Percentiles rank a stretch among this genome's conserved stretches.
phyloP scores from a whole-genome alignment of 1,140 invertebrate genomes.

The Dinoponera quadriceps region DNA sequence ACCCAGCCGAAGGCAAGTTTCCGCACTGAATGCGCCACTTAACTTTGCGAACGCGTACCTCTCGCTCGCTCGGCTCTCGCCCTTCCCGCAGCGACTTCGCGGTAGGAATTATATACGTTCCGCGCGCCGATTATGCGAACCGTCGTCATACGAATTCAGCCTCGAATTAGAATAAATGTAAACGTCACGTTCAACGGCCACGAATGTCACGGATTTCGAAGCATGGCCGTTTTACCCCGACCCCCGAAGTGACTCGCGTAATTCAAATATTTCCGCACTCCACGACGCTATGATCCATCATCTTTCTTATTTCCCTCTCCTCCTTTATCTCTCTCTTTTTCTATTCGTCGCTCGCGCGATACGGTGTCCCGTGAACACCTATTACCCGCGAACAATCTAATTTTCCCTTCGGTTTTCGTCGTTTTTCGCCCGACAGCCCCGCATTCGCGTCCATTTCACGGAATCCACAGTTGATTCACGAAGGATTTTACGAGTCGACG shows the following conservation, averaged over 20 bases:
- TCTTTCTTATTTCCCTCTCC: too few relatives aligned
- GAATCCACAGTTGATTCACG: constrained; percentile 60
- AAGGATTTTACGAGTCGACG: constrained; percentile 67
- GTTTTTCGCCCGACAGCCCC: constrained; percentile 31
- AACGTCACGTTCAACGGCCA: too few relatives aligned
- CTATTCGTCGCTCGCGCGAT: background rate
- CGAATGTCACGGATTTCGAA: too few relatives aligned
- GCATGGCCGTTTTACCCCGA: too few relatives aligned
- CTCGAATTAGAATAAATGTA: too few relatives aligned
- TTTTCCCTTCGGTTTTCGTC: constrained; percentile 11
- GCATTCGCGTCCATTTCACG: constrained; percentile 49
- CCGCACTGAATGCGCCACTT: constrained; percentile 37
- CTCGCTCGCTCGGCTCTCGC: background rate
- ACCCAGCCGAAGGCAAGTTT: constrained; percentile 33
- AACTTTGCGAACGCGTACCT: constrained; percentile 16
- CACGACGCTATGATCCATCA: too few relatives aligned
- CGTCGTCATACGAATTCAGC: too few relatives aligned
- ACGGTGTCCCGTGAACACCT: background rate
- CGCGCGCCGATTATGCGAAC: too few relatives aligned
- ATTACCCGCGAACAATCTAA: constrained; percentile 21
- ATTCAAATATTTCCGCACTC: too few relatives aligned
- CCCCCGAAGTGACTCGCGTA: too few relatives aligned
- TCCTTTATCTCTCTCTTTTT: background rate
- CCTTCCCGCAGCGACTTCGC: background rate
- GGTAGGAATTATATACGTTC: constrained; percentile 27